Base-by-base conservation (phyloP, 2,797 vertebrate species). In the Peromyscus aztecus region DNA sequence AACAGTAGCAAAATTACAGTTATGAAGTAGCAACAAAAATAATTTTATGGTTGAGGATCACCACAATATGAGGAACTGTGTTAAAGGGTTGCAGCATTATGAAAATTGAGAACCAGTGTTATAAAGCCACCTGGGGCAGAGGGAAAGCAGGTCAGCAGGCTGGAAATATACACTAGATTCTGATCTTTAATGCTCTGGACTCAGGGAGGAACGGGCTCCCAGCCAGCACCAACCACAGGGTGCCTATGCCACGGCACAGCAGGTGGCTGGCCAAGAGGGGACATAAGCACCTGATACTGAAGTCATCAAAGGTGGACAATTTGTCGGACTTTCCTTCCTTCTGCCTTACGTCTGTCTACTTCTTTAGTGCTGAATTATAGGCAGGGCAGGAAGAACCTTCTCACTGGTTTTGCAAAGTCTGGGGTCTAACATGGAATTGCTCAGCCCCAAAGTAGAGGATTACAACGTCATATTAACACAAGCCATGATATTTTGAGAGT, bases 341-440 rank as follows among this genome's bases (percentile, higher is more conserved):
- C 27, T 11, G n/a, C 78, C 27, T 11, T 40, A 19, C 0, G 23
- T 49, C 52, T 31, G 16, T 46, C 29, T 1, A 0, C 1, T 8
- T 6, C 43, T 59, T 69, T 24, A 71, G 34, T 31, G 10, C 3
- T 81, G 59, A 40, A 61, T 37, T 19, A 19, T 7, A 19, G 31
- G 1, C 2, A 21, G 49, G n/a, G 0, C 0, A 1, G n/a, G 52
- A 7, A n/a, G 37, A 34, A 31, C 4, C 17, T 11, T 2, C 2
- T 2, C 6, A 34, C 61, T 61, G 55, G 55, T 55, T 71, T 91
- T 34, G 13, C 31, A 31, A 19, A 0, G 27, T n/a, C 6, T 6
- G 46, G n/a, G 31, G 17, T 59, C 34, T 46, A 49, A 55, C n/a
- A 24, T 5, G 43, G 34, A 29, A 31, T 85, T 6, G n/a, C 55